Conservation (phyloP, 2,888 invertebrate species). For the Rotaria socialis region DNA sequence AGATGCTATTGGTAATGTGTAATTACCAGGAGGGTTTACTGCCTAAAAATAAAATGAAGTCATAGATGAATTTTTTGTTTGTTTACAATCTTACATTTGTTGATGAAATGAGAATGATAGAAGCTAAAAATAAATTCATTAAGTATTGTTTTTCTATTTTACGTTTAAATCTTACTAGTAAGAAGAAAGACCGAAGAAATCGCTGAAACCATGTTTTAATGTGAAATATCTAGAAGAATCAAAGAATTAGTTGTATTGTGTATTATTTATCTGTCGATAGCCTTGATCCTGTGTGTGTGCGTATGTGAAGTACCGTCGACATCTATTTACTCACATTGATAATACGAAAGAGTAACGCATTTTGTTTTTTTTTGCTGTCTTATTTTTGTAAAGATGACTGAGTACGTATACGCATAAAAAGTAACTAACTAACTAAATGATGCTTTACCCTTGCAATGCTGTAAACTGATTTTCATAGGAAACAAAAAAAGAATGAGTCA, state of each 20-base stretch:
- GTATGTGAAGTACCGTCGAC: background rate
- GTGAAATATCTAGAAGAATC: background rate
- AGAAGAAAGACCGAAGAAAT: background rate
- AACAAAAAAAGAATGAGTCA: conserved; percentile 9
- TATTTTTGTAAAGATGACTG: background rate
- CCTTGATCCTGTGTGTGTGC: background rate
- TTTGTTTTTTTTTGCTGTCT: background rate
- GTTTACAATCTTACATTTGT: background rate
- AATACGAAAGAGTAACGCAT: background rate
- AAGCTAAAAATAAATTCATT: background rate
- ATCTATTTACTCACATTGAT: background rate
- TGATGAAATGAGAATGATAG: background rate
- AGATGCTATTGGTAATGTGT: background rate
- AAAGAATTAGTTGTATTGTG: background rate
- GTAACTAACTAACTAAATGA: background rate
- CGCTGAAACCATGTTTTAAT: background rate
- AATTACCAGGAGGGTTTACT: background rate
- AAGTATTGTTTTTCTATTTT: too few relatives aligned
- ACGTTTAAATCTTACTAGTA: background rate
- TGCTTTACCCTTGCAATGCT: background rate
- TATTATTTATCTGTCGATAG: background rate
- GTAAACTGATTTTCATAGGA: background rate
- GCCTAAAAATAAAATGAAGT: background rate
- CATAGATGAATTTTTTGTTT: background rate
- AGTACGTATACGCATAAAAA: background rate